phyloP scores from a whole-genome alignment of 2,888 invertebrate species.

The Euzophera pinguis region DNA sequence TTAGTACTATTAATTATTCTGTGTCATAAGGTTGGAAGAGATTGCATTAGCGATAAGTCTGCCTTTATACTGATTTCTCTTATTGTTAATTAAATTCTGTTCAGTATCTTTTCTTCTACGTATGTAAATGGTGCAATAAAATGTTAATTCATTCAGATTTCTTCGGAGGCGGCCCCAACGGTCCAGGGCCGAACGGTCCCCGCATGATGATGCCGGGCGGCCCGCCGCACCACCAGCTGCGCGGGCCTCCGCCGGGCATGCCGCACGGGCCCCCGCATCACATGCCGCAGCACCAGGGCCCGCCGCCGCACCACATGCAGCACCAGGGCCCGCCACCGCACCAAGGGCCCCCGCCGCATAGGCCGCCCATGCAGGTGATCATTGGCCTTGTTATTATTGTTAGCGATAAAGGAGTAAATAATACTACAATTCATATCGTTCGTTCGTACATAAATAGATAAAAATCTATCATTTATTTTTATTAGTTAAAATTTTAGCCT shows the following conservation, averaged over 20 bases:
- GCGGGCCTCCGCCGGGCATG: constrained; percentile 68
- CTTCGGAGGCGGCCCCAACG: constrained; percentile 70
- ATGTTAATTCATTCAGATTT: constrained; percentile 55
- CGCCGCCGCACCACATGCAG: constrained; percentile 60
- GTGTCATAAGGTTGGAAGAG: too few relatives aligned
- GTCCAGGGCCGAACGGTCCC: constrained; percentile 71
- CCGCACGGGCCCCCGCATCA: constrained; percentile 60
- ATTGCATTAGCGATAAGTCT: too few relatives aligned
- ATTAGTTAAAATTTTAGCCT: too few relatives aligned
- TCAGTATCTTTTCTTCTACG: too few relatives aligned
- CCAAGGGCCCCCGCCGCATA: constrained; percentile 76
- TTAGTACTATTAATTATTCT: too few relatives aligned
- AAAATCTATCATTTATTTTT: neutral
- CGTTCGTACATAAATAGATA: too few relatives aligned
- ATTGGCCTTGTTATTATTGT: too few relatives aligned
- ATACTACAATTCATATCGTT: too few relatives aligned
- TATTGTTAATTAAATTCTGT: too few relatives aligned
- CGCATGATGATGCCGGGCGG: constrained; percentile 62
- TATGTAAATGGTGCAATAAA: too few relatives aligned
- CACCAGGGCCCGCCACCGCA: constrained; percentile 79
- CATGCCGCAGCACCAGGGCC: constrained; percentile 67
- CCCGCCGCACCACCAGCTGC: constrained; percentile 60
- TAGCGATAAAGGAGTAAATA: too few relatives aligned
- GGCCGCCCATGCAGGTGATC: constrained; percentile 82
- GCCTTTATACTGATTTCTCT: too few relatives aligned